Evolutionary conservation across 2,113 vertebrate genomes (phyloP).

Genomic region (Ailuropoda melanoleuca): DNA sequence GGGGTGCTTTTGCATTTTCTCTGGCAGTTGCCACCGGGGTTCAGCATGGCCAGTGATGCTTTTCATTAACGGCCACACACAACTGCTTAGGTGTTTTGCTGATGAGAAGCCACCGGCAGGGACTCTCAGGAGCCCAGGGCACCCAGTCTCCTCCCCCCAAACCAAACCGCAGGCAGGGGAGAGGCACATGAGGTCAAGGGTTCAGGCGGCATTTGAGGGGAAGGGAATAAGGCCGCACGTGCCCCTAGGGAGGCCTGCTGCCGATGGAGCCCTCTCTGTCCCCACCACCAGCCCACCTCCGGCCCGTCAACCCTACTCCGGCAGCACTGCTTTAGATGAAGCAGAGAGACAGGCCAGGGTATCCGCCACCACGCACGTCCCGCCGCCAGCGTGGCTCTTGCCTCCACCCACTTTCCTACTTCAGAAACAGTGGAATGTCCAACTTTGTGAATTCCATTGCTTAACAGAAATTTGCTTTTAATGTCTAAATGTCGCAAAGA

Average conservation of each 20-base stretch:
- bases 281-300: neutral
- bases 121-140: neutral
- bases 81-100: neutral
- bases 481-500: conserved; percentile 16
- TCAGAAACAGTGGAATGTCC: conserved; percentile 26
- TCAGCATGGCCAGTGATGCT: neutral
- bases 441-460: neutral
- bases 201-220: neutral
- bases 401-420: neutral
- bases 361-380: neutral
- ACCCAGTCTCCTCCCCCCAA: rapidly evolving
- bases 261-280: neutral
- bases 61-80: neutral
- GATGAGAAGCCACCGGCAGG: neutral
- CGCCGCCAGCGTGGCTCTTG: neutral
- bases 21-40: neutral
- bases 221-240: rapidly evolving
- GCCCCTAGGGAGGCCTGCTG: neutral
- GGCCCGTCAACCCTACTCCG: rapidly evolving
- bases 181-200: neutral
- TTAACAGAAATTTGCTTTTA: conserved; percentile 61
- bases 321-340: rapidly evolving
- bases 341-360: neutral
- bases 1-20: neutral
- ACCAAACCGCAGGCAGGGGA: neutral